Base-by-base conservation (phyloP, 2,797 vertebrate genomes). In the Poecile montanus region DNA sequence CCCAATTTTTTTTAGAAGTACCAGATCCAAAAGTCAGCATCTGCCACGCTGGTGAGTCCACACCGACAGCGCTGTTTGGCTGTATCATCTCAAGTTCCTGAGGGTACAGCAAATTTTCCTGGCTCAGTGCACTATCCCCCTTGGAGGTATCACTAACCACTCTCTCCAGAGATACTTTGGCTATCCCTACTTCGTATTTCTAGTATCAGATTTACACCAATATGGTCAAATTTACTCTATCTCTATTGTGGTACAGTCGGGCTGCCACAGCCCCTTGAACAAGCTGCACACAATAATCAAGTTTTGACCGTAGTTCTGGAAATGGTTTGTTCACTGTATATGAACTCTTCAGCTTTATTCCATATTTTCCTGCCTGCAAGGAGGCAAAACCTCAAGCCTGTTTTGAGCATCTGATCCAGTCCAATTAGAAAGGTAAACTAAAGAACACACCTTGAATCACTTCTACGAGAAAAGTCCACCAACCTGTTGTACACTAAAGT, bases 1-100 rank as follows among this genome's bases (percentile, higher is more conserved):
- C 3, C 6, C 47, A 62, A 0, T 8, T 63, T 75, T 83, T 32
- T 0, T 8, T 9, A 11, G 7, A 13, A 58, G 23, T 13, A 73
- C 22, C 11, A 65, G 21, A 53, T 66, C 65, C 5, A 0, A 44
- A 56, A 85, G 9, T 45, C 47, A 73, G 51, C 22, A 48, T 73
- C 32, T 53, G 27, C 36, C 40, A 40, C 21, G 13, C 17, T 19
- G 12, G 20, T 42, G 32, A 42, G 13, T 44, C 38, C 67, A 66
- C n/a, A 32, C 21, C 32, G 13, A 22, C 29, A 53, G 45, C 6
- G 23, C 25, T 50, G 11, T 67, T 67, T 12, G 23, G 20, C 36
- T 73, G 6, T 20, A 45, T 38, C 42, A 53, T 34, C 71, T 84
- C 66, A 36, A 23, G 17, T 30, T 70, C 63, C 16, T 3, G 11